Evolutionary conservation across 2,888 invertebrate species (phyloP).

Genomic region (Drosophila nigritarsus): DNA sequence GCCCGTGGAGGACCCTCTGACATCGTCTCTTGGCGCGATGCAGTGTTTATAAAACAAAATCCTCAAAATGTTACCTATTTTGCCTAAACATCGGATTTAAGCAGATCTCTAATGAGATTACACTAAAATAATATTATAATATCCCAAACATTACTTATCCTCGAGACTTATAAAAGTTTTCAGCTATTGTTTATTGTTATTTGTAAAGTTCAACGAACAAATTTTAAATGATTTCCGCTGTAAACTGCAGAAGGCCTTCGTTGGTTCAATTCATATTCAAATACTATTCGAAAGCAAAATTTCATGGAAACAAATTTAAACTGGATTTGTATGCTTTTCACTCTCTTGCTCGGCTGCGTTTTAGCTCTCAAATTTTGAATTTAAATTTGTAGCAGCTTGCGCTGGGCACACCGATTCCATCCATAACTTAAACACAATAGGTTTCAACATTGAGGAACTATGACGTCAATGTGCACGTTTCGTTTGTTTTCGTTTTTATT

Average conservation of each 20-base stretch:
- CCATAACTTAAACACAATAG: constrained; percentile 28
- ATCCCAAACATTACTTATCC: not conserved
- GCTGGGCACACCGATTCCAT: constrained; percentile 15
- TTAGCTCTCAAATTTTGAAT: constrained; percentile 7
- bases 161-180: not conserved
- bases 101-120: not conserved
- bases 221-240: not conserved
- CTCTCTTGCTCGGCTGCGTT: constrained; percentile 21
- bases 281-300: not conserved
- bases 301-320: constrained; percentile 8
- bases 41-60: not conserved
- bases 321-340: constrained; percentile 33
- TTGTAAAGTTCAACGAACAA: not conserved
- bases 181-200: not conserved
- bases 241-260: not conserved
- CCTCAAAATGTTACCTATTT: not conserved
- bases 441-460: constrained; percentile 25
- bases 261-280: not conserved
- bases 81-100: not conserved
- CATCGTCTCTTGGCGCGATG: not conserved
- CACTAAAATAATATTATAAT: not conserved
- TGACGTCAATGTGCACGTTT: constrained; percentile 72
- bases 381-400: constrained; percentile 10
- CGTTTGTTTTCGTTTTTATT: constrained; percentile 40
- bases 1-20: not conserved